phyloP scores from a whole-genome alignment of 2,113 vertebrate genomes.

The human (Homo sapiens) region DNA sequence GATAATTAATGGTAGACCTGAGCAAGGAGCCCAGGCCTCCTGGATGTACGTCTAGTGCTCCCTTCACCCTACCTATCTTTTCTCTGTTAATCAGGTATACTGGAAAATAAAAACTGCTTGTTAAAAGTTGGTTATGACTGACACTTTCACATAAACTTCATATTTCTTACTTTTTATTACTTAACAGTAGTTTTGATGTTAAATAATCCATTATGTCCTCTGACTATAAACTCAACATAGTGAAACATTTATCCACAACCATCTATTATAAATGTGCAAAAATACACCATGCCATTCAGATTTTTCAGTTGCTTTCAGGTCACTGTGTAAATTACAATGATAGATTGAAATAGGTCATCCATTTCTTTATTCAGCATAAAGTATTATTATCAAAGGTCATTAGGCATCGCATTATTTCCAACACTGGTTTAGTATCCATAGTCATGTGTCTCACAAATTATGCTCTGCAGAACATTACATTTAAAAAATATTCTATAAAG shows the following conservation, averaged over 20 bases:
- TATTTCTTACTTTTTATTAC: not conserved
- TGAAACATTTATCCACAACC: not conserved
- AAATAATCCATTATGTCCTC: not conserved
- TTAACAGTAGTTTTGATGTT: not conserved
- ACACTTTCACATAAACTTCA: not conserved
- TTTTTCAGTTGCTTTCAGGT: not conserved
- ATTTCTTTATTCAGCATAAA: not conserved
- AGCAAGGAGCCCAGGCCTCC: not conserved
- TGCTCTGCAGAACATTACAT: not conserved
- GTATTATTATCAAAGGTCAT: not conserved
- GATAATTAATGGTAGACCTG: not conserved
- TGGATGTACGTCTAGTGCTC: not conserved
- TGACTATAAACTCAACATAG: not conserved
- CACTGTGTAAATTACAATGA: conserved; percentile 26
- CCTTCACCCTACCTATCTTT: not conserved
- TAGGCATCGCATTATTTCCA: not conserved
- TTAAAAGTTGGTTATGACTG: not conserved
- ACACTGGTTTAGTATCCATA: not conserved
- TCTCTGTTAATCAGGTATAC: not conserved
- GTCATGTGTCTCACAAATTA: not conserved
- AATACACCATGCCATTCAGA: not conserved
- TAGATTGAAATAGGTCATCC: not conserved
- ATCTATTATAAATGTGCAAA: conserved; percentile 4
- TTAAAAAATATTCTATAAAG: not conserved
- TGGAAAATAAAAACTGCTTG: not conserved